These are phyloP conservation scores for Sus scrofa DNA, from an alignment of 2,113 vertebrate genomes.

Conservation along the genomic window T2T-Sscrofa CM000812.6:225437501-225438000, in stretches of 20 bases:
- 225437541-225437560: neutral
- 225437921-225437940: neutral
- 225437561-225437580: neutral
- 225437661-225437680: neutral
- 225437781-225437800: neutral
- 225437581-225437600: neutral
- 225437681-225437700: neutral
- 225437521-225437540: slow-evolving; percentile 5
- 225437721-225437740: neutral
- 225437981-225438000: slow-evolving; percentile 9
- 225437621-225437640: neutral
- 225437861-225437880: neutral
- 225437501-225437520: slow-evolving; percentile 28
- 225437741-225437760: neutral
- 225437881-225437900: neutral
- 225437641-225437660: neutral
- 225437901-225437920: neutral
- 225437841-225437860: neutral
- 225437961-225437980: neutral
- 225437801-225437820: neutral
- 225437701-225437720: neutral
- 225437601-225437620: neutral
- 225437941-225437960: neutral
- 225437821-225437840: neutral
- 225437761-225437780: neutral